Evolutionary conservation across 2,113 vertebrate species (phyloP).

Genomic region (Holacanthus passer): DNA sequence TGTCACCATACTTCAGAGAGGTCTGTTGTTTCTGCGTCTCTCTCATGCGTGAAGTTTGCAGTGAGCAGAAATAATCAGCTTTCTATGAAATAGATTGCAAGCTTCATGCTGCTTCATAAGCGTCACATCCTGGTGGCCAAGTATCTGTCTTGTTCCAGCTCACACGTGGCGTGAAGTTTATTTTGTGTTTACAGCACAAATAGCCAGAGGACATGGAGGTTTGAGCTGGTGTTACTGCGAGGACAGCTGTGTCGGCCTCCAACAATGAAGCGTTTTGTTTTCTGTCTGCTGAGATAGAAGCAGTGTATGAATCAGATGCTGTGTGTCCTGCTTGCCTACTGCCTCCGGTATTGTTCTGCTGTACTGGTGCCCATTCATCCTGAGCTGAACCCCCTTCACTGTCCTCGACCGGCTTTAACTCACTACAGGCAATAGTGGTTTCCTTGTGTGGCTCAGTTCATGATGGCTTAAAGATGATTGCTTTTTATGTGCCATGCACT

Average conservation of each 20-base stretch:
- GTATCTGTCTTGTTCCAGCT: background rate
- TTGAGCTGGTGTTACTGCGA: slow-evolving; percentile 32
- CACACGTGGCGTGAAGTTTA: background rate
- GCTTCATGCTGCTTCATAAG: background rate
- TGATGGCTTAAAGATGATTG: slow-evolving; percentile 30
- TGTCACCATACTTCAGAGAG: background rate
- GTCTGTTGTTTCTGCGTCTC: background rate
- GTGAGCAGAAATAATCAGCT: background rate
- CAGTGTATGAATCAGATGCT: slow-evolving; percentile 69
- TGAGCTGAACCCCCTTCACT: slow-evolving; percentile 49
- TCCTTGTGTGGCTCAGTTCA: slow-evolving; percentile 49
- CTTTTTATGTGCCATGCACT: slow-evolving; percentile 19
- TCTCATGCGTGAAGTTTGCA: background rate
- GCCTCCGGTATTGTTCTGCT: slow-evolving; percentile 56
- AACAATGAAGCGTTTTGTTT: slow-evolving; percentile 68
- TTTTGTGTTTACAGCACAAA: slow-evolving; percentile 2
- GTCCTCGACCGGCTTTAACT: slow-evolving; percentile 48
- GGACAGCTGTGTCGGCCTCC: slow-evolving; percentile 25
- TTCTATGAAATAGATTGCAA: background rate
- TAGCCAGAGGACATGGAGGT: background rate
- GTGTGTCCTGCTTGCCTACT: slow-evolving; percentile 55
- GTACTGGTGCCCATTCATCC: slow-evolving; percentile 62
- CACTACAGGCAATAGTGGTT: slow-evolving; percentile 12
- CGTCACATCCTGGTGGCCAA: background rate
- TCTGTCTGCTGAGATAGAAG: slow-evolving; percentile 35